Evolutionary conservation across 2,888 invertebrate genomes (phyloP).

Genomic region (Phoronis australis): DNA sequence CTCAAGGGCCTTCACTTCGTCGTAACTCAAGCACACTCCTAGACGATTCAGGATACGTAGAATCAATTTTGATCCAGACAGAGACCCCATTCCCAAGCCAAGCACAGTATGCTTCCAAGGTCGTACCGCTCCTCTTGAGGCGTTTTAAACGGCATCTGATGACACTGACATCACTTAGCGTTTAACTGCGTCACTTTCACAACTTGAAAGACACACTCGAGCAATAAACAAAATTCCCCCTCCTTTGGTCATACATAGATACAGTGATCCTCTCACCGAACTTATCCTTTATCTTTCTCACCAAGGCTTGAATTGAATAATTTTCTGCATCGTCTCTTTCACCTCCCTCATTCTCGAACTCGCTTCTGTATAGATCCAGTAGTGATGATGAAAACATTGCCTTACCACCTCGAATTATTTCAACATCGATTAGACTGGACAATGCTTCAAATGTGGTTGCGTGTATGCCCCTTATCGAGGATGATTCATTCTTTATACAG

Average conservation of each 20-base stretch:
- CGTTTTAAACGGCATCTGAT: constrained; percentile 5
- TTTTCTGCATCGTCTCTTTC: background rate
- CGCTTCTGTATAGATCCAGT: background rate
- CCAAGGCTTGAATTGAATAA: background rate
- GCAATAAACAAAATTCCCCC: background rate
- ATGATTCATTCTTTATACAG: no score
- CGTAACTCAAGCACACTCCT: constrained; percentile 2
- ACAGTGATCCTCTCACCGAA: background rate
- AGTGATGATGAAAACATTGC: no score
- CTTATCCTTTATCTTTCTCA: background rate
- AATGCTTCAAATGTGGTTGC: no score
- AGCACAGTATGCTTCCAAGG: constrained; percentile 7
- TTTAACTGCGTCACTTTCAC: background rate
- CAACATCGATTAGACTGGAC: no score
- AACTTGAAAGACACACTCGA: background rate
- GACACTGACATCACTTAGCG: constrained; percentile 1
- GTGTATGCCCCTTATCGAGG: no score
- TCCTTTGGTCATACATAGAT: no score
- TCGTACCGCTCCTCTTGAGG: constrained; percentile 2
- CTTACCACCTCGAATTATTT: no score
- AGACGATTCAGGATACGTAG: constrained; percentile 4
- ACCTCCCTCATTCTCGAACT: background rate
- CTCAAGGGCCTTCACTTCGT: background rate
- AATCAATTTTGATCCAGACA: constrained; percentile 5
- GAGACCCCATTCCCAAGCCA: constrained; percentile 4